Conservation (phyloP, 1,140 invertebrate species). For the Venustaconcha ellipsiformis region DNA sequence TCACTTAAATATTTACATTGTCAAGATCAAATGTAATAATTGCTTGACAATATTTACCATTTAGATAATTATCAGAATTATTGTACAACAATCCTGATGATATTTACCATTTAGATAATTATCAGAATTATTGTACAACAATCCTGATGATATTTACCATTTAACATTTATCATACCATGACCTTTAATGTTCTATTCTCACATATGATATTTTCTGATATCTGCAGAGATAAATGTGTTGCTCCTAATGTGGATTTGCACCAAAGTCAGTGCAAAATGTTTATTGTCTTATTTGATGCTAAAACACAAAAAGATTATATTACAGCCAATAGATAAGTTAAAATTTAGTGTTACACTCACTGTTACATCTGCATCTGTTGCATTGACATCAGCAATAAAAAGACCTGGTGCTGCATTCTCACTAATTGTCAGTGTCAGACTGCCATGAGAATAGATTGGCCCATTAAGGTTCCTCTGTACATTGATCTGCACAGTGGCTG, state of each 20-base stretch:
- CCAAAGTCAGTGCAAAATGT: background rate
- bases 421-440: slow-evolving; percentile 35
- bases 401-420: slow-evolving; percentile 52
- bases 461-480: slow-evolving; percentile 70
- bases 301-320: background rate
- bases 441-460: slow-evolving; percentile 36
- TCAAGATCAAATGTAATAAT: no score
- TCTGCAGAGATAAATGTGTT: background rate
- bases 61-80: no score
- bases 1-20: no score
- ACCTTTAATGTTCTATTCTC: background rate
- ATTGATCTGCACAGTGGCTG: slow-evolving; percentile 78
- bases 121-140: no score
- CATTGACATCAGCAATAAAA: slow-evolving; percentile 44
- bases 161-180: no score
- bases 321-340: background rate
- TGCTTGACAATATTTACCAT: no score
- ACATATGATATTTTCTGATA: background rate
- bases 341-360: slow-evolving; percentile 33
- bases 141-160: no score
- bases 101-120: no score
- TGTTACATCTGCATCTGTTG: slow-evolving; percentile 54
- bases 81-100: no score
- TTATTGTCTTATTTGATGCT: background rate
- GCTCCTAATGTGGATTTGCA: background rate